Base-by-base conservation (phyloP, 1,140 invertebrate species). In the Nomia melanderi region DNA sequence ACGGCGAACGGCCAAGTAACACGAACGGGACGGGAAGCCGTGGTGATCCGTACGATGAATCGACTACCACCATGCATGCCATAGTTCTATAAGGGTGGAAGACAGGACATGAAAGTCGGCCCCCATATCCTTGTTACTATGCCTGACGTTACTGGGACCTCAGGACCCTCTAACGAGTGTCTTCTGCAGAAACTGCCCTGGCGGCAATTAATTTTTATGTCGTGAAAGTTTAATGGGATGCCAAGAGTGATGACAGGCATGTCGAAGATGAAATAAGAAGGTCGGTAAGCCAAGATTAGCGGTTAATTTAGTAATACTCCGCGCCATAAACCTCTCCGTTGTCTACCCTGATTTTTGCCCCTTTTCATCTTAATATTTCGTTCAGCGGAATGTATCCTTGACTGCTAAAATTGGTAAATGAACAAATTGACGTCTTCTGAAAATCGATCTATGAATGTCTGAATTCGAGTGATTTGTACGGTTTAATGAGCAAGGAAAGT, bases 201-300 rank as follows among this genome's bases (percentile, higher is more conserved):
- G 60, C 33, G 44, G 71, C 71, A 83, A 83, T 84, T 83, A 83
- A 84, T 78, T 84, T 83, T 79, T 83, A 82, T 50, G 74, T 63
- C 77, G 81, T 64, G 56, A 62, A 74, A 71, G 59, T 60, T 77
- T 82, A 82, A 79, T 79, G 44, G 66, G 33, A 63, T 70, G 63
- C 78, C 81, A 72, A 39, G 62, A 66, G n/a, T 31, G 81, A 83
- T 79, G 82, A 79, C 81, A 83, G 77, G 41, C 71, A 72, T 31
- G 81, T 59, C 63, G 66, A 77, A 70, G 53, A 79, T 83, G 66
- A 83, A 80, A 84, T 77, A 79, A 71, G 74, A 67, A 74, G 63
- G 66, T 17, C 56, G 31, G 27, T n/a, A n/a, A 69, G 47, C 23
- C 25, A 6, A 73, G 64, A 83, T 83, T 82, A 74, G 64, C 59